These are phyloP conservation scores for Nematostella vectensis DNA, from an alignment of 92 coral and sea anemone species.

Conservation along the genomic window DNA sequence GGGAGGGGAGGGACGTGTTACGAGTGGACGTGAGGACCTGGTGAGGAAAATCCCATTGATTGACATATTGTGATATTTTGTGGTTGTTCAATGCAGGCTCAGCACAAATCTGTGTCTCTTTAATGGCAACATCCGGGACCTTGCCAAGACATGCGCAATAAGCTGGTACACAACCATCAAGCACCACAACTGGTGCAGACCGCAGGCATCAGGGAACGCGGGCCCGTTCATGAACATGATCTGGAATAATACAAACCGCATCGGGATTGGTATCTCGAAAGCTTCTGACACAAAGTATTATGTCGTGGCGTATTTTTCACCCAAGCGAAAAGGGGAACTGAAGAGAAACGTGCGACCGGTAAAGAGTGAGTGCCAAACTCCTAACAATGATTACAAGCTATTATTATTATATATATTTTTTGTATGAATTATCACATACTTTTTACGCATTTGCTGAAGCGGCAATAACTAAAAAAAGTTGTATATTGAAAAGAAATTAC, in stretches of 20 bases:
- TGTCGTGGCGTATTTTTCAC: constrained; percentile 61
- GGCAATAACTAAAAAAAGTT: too few relatives aligned
- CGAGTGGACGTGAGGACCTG: too few relatives aligned
- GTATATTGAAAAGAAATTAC: too few relatives aligned
- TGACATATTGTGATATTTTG: too few relatives aligned
- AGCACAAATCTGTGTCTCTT: constrained; percentile 62
- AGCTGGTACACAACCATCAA: constrained; percentile 71
- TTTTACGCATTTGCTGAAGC: too few relatives aligned
- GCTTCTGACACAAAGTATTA: constrained; percentile 30
- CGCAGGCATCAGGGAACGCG: constrained; percentile 50
- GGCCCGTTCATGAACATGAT: constrained; percentile 76
- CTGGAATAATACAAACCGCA: constrained; percentile 55
- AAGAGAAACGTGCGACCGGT: constrained; percentile 57
- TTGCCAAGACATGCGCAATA: constrained; percentile 57
- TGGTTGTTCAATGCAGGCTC: too few relatives aligned
- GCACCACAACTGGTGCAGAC: constrained; percentile 65
- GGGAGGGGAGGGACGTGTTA: too few relatives aligned
- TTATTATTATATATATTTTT: too few relatives aligned
- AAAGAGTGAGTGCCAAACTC: constrained; percentile 43
- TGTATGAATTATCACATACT: too few relatives aligned
- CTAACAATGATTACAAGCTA: too few relatives aligned
- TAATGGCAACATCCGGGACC: constrained; percentile 43
- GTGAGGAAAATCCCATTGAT: too few relatives aligned
- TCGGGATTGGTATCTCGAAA: constrained; percentile 61
- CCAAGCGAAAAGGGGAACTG: constrained; percentile 38